A percentile compares a stretch with the other conserved stretches of the same genome.
Evolutionary conservation across 2,113 vertebrate genomes (phyloP).

Genomic region (Apaloderma vittatum): DNA sequence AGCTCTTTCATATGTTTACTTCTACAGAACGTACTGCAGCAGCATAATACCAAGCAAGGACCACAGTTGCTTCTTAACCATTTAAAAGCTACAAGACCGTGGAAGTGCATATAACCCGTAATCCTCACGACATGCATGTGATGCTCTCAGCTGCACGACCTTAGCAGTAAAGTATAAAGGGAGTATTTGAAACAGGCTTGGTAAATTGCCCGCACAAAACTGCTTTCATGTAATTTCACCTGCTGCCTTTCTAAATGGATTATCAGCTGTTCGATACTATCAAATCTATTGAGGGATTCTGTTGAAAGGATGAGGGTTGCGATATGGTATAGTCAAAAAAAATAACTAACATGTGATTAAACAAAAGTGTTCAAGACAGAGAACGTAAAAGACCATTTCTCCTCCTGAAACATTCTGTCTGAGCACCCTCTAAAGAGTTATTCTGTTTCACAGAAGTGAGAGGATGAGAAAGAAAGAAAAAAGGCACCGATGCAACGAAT

Average conservation of each 20-base stretch:
- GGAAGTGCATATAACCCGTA: neutral
- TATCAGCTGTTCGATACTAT: neutral
- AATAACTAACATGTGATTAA: neutral
- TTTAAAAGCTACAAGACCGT: neutral
- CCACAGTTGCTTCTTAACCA: neutral
- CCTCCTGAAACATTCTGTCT: neutral
- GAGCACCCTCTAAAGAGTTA: neutral
- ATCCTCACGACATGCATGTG: neutral
- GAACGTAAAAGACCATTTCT: accelerated
- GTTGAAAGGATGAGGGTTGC: neutral
- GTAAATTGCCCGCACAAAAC: neutral
- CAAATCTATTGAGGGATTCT: neutral
- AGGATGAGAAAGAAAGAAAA: neutral
- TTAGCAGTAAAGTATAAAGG: neutral
- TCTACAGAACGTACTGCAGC: neutral
- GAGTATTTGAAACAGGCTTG: neutral
- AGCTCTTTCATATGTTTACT: neutral
- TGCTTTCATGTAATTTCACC: neutral
- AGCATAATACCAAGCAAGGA: neutral
- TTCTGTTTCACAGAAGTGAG: neutral
- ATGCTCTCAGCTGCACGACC: neutral
- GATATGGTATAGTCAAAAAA: neutral
- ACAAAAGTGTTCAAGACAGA: neutral
- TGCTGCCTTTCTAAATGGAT: neutral
- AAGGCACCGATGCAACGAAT: neutral